phyloP scores from a whole-genome alignment of 2,113 vertebrate species.

The Stigmatopora nigra region DNA sequence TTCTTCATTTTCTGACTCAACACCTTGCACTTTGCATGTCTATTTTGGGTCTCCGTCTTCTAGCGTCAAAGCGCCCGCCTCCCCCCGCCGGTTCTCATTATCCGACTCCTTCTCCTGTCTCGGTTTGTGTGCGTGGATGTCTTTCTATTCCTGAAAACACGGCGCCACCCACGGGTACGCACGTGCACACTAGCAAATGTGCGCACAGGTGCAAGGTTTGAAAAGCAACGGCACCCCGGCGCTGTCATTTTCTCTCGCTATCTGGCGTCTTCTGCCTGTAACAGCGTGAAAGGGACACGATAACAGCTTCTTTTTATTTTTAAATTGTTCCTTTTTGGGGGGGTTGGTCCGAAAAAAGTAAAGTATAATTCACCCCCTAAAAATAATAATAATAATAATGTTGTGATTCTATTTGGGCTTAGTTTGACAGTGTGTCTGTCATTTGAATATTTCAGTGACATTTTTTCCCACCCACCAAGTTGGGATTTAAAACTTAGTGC shows the following conservation, averaged over 20 bases:
- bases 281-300: slow-evolving; percentile 21
- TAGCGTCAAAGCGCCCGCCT: slow-evolving; percentile 59
- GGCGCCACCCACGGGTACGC: slow-evolving; percentile 32
- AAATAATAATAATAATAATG: no score
- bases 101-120: slow-evolving; percentile 49
- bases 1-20: slow-evolving; percentile 73
- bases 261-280: slow-evolving; percentile 7
- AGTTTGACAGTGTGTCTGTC: not conserved
- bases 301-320: slow-evolving; percentile 11
- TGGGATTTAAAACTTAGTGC: no score
- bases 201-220: slow-evolving; percentile 21
- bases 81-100: slow-evolving; percentile 72
- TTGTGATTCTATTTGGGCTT: not conserved
- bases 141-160: slow-evolving; percentile 47
- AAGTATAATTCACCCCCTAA: not conserved
- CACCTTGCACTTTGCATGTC: slow-evolving; percentile 71
- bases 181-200: not conserved
- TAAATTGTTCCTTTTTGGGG: not conserved
- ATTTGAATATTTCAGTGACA: not conserved
- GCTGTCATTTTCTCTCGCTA: slow-evolving; percentile 20
- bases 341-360: not conserved
- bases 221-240: slow-evolving; percentile 16
- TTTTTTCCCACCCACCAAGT: no score
- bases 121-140: slow-evolving; percentile 40
- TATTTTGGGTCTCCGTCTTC: slow-evolving; percentile 71